Evolutionary conservation across 2,113 vertebrate genomes (phyloP).

Genomic region (Cynoglossus semilaevis): DNA sequence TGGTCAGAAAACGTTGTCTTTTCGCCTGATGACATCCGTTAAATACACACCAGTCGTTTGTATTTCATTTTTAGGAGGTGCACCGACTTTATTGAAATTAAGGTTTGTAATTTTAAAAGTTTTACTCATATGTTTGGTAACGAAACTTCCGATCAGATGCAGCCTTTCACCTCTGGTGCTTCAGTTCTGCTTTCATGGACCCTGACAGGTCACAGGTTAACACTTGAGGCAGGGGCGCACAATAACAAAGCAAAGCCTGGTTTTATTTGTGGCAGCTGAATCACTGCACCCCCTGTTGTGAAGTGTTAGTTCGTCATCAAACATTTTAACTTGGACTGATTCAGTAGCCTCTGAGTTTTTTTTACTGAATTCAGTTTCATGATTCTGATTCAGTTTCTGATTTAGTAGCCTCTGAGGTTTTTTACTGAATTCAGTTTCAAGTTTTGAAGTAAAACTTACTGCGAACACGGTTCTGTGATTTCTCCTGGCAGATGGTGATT

Average conservation of each 20-base stretch:
- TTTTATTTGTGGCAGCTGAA: conserved; percentile 6
- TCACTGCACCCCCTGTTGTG: conserved; percentile 20
- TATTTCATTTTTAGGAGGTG: too few relatives aligned
- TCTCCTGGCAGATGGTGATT: conserved; percentile 15
- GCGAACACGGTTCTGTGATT: conserved; percentile 18
- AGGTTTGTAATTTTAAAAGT: not conserved
- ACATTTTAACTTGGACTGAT: not conserved
- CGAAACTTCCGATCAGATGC: not conserved
- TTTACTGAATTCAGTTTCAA: conserved; percentile 12
- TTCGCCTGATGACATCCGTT: too few relatives aligned
- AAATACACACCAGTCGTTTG: too few relatives aligned
- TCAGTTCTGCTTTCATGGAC: conserved; percentile 15
- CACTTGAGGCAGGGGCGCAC: conserved; percentile 41
- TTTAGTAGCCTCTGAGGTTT: conserved; percentile 18
- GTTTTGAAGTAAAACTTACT: conserved; percentile 42
- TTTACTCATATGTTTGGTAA: conserved; percentile 2
- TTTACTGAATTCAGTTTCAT: conserved; percentile 12
- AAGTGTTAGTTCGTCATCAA: conserved; percentile 38
- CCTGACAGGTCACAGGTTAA: conserved; percentile 19
- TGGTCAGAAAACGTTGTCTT: too few relatives aligned
- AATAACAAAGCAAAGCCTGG: conserved; percentile 19
- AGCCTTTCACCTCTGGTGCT: conserved; percentile 20
- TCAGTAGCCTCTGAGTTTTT: conserved; percentile 16
- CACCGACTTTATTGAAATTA: too few relatives aligned
- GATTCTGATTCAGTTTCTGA: too few relatives aligned